Conservation (phyloP, 2,797 vertebrate species). For the Sebastes oblongus region DNA sequence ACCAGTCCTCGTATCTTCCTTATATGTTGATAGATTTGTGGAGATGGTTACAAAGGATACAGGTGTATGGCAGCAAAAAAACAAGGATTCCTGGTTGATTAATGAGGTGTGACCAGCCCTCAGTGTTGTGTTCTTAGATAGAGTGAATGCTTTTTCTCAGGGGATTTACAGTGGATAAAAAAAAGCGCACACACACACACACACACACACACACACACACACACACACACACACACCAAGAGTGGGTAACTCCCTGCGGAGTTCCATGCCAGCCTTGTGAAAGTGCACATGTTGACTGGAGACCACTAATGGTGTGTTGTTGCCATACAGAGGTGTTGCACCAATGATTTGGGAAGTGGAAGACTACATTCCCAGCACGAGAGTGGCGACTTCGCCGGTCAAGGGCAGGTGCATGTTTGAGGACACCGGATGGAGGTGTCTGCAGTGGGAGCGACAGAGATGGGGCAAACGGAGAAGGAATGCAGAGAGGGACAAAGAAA, state of each 20-base stretch:
- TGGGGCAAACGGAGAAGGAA: background rate
- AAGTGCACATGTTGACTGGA: conserved; percentile 67
- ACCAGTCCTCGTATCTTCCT: conserved; percentile 12
- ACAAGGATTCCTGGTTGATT: conserved; percentile 62
- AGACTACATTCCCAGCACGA: conserved; percentile 33
- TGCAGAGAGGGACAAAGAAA: conserved; percentile 3
- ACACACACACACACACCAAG: conserved; percentile 18
- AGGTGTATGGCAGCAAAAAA: conserved; percentile 51
- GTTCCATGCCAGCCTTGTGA: conserved; percentile 33
- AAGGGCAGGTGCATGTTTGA: conserved; percentile 51
- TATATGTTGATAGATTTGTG: conserved; percentile 53
- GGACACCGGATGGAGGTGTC: conserved; percentile 26
- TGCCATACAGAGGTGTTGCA: conserved; percentile 53
- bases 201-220: conserved; percentile 25
- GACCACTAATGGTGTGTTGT: conserved; percentile 67
- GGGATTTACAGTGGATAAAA: conserved; percentile 43
- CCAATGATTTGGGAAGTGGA: conserved; percentile 49
- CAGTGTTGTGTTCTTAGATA: conserved; percentile 48
- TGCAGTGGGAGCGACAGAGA: conserved; percentile 22
- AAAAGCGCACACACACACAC: conserved; percentile 21
- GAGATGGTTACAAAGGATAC: conserved; percentile 55
- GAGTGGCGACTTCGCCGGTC: conserved; percentile 45
- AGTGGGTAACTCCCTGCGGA: conserved; percentile 43
- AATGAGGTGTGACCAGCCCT: conserved; percentile 69
- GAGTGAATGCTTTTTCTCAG: conserved; percentile 53